Evolutionary conservation across 2,797 vertebrate species (phyloP), one percentile per base, ranked within the genome.

Genomic region (Arvicola amphibius): DNA sequence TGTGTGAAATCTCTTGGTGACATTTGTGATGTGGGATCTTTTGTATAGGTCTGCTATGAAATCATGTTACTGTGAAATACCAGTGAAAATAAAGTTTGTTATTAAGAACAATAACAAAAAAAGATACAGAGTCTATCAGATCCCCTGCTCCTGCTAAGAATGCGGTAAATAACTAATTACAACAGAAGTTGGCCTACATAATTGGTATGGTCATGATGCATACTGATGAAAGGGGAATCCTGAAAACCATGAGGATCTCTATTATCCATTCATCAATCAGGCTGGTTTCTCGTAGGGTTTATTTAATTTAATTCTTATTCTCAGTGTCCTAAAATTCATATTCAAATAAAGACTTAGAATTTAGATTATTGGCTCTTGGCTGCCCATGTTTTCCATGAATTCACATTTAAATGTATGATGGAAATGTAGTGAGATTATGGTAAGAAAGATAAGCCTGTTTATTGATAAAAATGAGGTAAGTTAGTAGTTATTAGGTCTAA

Each of bases 71-170:
- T 77, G 37, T 94, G 87, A 90, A 88, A 71, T 84, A 77, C 21
- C 65, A 71, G 10, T 83, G 77, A 74, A 95, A 98, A 96, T 97
- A 97, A 97, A 98, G 21, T 94, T 97, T 77, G 69, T 73, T 90
- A 6, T 90, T 9, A 96, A 51, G 51, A 69, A 27, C 53, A n/a
- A n/a, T n/a, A n/a, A n/a, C n/a, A n/a, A n/a, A n/a, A n/a, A n/a
- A n/a, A n/a, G n/a, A n/a, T n/a, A n/a, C n/a, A 92, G 46, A 16
- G 17, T 59, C 32, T 92, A 79, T 2, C 23, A 87, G 2, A 59
- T 53, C 80, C 25, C 6, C 92, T 46, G 23, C 32, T 94, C 27
- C 40, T 76, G 53, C 14, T 25, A 65, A 29, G 21, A 85, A 69
- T 17, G 67, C 40, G 89, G 27, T 59, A 90, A 87, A 46, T 79